These are phyloP conservation scores for Coturnix japonica DNA, from an alignment of 2,113 vertebrate genomes.

Conservation along the genomic window DNA sequence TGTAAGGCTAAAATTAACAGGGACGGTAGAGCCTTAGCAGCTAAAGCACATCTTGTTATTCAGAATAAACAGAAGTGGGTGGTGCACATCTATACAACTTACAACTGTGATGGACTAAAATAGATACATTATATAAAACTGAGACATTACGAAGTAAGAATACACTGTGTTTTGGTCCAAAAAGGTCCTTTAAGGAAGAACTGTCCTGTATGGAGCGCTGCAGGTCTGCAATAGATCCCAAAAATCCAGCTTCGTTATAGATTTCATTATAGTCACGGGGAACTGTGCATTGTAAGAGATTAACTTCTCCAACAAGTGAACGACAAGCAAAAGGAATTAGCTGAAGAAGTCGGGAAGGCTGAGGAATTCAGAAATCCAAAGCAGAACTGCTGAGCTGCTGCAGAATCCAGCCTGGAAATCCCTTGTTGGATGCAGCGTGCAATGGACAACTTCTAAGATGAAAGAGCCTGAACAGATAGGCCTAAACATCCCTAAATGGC, in stretches of 20 bases:
- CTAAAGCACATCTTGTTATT: neutral
- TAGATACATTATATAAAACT: neutral
- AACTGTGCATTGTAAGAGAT: neutral
- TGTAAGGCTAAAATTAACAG: neutral
- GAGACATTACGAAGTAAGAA: neutral
- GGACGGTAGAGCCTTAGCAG: neutral
- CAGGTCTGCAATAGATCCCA: neutral
- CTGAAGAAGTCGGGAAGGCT: neutral
- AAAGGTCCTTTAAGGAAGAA: neutral
- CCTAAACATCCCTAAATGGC: neutral
- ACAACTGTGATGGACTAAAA: neutral
- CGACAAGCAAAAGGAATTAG: neutral
- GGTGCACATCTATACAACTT: neutral
- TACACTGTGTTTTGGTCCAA: fast-evolving
- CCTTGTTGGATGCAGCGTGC: neutral
- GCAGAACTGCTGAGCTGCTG: neutral
- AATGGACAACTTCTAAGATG: neutral
- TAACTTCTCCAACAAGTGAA: neutral
- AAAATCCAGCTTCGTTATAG: neutral
- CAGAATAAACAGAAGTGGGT: neutral
- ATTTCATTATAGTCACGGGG: neutral
- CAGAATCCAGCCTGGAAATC: constrained; percentile 3
- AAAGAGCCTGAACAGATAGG: neutral
- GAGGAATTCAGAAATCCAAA: neutral
- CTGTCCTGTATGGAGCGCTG: neutral